Conservation (phyloP, 2,888 invertebrate genomes). For the Timema podura region DNA sequence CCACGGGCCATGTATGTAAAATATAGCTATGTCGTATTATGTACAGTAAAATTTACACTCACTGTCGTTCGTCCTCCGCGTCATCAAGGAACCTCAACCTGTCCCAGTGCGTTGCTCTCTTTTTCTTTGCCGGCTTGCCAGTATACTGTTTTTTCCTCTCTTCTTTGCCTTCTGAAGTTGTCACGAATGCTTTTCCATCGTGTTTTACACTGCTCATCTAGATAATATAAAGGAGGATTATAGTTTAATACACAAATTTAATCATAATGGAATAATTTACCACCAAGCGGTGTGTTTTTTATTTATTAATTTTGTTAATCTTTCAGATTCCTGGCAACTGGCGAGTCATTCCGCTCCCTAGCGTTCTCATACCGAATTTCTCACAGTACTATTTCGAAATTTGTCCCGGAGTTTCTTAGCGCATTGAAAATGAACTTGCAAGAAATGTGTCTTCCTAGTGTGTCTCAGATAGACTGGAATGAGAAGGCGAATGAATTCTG, state of each 20-base stretch:
- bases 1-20: too few relatives aligned
- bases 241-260: too few relatives aligned
- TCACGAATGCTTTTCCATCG: slow-evolving; percentile 6
- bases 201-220: slow-evolving; percentile 7
- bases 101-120: slow-evolving; percentile 1
- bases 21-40: too few relatives aligned
- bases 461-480: slow-evolving; percentile 16
- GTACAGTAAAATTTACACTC: too few relatives aligned
- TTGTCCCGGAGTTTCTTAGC: slow-evolving; percentile 12
- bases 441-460: not conserved
- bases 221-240: not conserved
- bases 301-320: not conserved
- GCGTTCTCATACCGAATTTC: slow-evolving; percentile 11
- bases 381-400: not conserved
- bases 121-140: not conserved
- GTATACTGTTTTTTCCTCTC: not conserved
- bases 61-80: not conserved
- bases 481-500: slow-evolving; percentile 16
- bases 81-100: slow-evolving; percentile 8
- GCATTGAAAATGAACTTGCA: slow-evolving; percentile 2
- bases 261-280: too few relatives aligned
- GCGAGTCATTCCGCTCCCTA: slow-evolving; percentile 9
- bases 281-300: not conserved
- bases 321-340: slow-evolving; percentile 18
- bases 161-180: slow-evolving; percentile 1